Conservation (phyloP, 2,113 vertebrate species). For the Asarcornis scutulata region DNA sequence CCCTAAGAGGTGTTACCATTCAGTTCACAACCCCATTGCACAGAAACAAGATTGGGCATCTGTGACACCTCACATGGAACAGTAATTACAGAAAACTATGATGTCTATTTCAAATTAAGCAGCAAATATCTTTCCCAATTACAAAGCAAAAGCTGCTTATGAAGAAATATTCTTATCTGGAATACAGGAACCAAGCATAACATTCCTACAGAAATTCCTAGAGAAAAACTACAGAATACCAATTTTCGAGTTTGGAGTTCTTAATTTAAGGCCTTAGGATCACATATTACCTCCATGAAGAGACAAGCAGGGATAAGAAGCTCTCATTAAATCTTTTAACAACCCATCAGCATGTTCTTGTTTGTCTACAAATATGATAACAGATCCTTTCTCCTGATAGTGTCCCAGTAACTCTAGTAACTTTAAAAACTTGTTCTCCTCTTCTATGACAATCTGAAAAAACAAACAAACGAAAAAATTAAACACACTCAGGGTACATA, state of each 20-base stretch:
- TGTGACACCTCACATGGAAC: background rate
- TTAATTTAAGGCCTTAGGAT: background rate
- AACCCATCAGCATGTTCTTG: constrained; percentile 94
- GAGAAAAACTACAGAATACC: background rate
- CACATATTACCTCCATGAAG: constrained; percentile 92
- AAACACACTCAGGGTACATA: background rate
- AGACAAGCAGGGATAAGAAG: constrained; percentile 97
- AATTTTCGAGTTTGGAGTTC: background rate
- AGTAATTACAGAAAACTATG: background rate
- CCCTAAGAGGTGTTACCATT: background rate
- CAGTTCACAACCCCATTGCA: background rate
- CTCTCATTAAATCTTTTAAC: constrained; percentile 97
- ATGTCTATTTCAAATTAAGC: background rate
- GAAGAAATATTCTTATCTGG: background rate
- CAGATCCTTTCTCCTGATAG: constrained; percentile 96
- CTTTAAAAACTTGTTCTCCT: constrained; percentile 97
- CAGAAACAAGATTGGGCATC: background rate
- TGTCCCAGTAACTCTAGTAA: constrained; percentile 94
- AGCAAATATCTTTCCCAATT: background rate
- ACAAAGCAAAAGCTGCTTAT: background rate
- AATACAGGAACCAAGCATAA: background rate
- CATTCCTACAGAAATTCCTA: background rate
- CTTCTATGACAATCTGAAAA: constrained; percentile 93
- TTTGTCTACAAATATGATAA: constrained; percentile 99
- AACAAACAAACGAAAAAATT: background rate